Conservation (phyloP, 2,888 invertebrate species). For the Synanthedon vespiformis region DNA sequence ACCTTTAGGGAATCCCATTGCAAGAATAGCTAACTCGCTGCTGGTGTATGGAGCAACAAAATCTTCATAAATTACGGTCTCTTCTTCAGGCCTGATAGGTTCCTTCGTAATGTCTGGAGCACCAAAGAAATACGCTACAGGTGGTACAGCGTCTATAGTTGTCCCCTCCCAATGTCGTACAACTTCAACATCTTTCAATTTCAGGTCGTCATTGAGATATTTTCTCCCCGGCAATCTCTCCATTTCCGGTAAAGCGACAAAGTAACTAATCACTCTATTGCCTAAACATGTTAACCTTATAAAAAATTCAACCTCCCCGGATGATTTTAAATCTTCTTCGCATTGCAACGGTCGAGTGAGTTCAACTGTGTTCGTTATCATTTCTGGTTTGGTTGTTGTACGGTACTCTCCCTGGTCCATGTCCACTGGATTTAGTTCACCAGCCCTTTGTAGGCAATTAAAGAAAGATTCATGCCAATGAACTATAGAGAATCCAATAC, state of each 20-base stretch:
- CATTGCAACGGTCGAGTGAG: constrained; percentile 42
- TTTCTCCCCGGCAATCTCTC: constrained; percentile 57
- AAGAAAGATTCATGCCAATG: constrained; percentile 56
- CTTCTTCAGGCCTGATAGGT: constrained; percentile 39
- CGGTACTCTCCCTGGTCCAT: constrained; percentile 52
- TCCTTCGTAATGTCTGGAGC: constrained; percentile 54
- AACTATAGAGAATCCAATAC: constrained; percentile 44
- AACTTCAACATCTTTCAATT: constrained; percentile 55
- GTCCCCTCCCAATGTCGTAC: constrained; percentile 62
- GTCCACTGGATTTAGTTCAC: constrained; percentile 44
- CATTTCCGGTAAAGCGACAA: constrained; percentile 56
- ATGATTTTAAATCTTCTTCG: constrained; percentile 54
- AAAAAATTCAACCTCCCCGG: constrained; percentile 54
- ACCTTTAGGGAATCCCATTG: constrained; percentile 64
- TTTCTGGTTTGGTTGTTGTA: constrained; percentile 39
- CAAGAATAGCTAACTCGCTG: constrained; percentile 51
- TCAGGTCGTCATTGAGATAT: constrained; percentile 49
- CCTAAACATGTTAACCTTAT: constrained; percentile 51
- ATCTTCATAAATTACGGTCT: constrained; percentile 39
- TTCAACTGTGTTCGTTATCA: constrained; percentile 53
- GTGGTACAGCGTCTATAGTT: constrained; percentile 44
- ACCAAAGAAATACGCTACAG: constrained; percentile 54
- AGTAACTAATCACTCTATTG: constrained; percentile 45
- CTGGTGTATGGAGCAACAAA: constrained; percentile 50
- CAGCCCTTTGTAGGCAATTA: constrained; percentile 38